phyloP scores from a whole-genome alignment of 2,113 vertebrate genomes.

The Elephas maximus region DNA sequence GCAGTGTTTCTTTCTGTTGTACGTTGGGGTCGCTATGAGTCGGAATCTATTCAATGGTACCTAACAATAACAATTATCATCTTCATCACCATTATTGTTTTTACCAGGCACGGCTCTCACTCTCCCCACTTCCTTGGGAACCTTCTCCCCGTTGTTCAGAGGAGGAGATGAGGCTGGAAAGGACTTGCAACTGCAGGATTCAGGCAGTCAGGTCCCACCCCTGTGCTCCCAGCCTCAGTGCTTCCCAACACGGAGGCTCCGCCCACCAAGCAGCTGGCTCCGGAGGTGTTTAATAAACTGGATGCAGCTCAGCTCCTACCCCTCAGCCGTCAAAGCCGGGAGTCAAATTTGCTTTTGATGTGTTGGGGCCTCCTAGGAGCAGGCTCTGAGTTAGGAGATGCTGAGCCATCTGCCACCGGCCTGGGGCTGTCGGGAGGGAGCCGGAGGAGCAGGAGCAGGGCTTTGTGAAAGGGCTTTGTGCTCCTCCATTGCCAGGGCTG shows the following conservation, averaged over 20 bases:
- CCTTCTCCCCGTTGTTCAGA: not conserved
- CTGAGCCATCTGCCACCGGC: conserved; percentile 74
- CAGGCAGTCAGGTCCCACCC: not conserved
- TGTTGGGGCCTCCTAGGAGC: not conserved
- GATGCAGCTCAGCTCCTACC: not conserved
- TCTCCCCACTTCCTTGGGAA: not conserved
- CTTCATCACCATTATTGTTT: not conserved
- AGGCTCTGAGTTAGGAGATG: not conserved
- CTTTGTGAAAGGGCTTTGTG: not conserved
- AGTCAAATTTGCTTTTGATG: conserved; percentile 64
- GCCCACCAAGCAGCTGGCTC: not conserved
- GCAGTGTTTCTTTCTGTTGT: too few relatives aligned
- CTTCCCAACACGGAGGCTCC: rapidly evolving
- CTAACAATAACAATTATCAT: not conserved
- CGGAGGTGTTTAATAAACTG: conserved; percentile 68
- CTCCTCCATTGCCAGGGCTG: not conserved
- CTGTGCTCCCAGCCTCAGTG: rapidly evolving
- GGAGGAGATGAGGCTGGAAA: not conserved
- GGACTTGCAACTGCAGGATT: not conserved
- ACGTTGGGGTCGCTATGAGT: too few relatives aligned
- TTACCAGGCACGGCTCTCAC: not conserved
- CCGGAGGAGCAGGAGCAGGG: not conserved
- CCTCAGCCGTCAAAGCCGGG: not conserved
- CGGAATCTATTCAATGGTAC: too few relatives aligned
- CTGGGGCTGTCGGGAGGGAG: conserved; percentile 36